Base-by-base conservation (phyloP, 2,113 vertebrate genomes). In the Thamnophis sirtalis region DNA sequence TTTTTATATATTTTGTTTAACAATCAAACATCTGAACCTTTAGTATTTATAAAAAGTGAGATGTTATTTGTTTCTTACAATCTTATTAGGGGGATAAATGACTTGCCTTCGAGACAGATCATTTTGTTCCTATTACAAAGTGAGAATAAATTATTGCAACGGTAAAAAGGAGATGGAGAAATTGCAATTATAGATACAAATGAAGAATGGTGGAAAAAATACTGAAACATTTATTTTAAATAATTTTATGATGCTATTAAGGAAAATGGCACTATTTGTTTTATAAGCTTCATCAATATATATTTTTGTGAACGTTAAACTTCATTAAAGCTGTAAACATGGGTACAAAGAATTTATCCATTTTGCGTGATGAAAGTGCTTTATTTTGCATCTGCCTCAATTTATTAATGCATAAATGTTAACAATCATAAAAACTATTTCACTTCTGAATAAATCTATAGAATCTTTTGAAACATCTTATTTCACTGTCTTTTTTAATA, bases 181-280 rank as follows among this genome's bases (percentile, higher is more conserved):
- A 94, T 92, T 92, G 89, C 24, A 92, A 94, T 94, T 94, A 94
- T 90, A 95, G 86, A 94, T 87, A 92, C 26, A 95, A 96, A 93
- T 89, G 96, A 93, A 92, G 22, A 93, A 50, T 86, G 33, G 88
- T 86, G 91, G 91, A 91, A 96, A 96, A 86, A 56, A 84, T 51
- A 94, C 93, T 93, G 80, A 89, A 92, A 89, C 88, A 92, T 92
- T 92, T 93, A 58, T 94, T 93, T 94, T 95, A 92, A 97, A 91
- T 26, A 89, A 94, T 86, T 93, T 92, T 85, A 94, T 55, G 28
- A 91, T 73, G 93, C 22, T 24, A 90, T 95, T 92, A 94, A 94
- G 90, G 8, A 56, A 94, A 91, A 93, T 26, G 9, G 90, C 22
- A 63, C 24, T 95, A 80, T 96, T 93, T 94, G 84, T 95, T 93